A percentile compares a stretch with the other conserved stretches of the same genome.
These are phyloP conservation scores for Drosophila ambigua DNA, from an alignment of 1,140 invertebrate species.

Conservation along the genomic window DNA sequence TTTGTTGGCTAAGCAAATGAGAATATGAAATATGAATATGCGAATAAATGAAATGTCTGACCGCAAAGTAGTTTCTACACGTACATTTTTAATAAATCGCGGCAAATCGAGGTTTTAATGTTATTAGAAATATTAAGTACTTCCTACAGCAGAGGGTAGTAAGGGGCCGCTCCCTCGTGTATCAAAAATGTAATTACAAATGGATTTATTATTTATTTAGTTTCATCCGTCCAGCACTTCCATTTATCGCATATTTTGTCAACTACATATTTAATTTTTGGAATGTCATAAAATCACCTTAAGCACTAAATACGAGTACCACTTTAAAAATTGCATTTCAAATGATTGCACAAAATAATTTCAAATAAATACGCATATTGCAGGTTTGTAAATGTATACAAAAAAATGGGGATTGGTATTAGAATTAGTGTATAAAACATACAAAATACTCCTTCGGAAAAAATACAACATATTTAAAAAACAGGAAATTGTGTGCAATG, in stretches of 20 bases:
- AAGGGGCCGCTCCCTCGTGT: too few relatives aligned
- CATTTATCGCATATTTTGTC: constrained; percentile 49
- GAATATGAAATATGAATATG: too few relatives aligned
- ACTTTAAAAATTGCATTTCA: constrained; percentile 38
- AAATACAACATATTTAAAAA: constrained; percentile 25
- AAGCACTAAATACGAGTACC: constrained; percentile 50
- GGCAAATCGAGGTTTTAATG: too few relatives aligned
- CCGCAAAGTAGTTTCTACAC: too few relatives aligned
- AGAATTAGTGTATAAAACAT: constrained; percentile 41
- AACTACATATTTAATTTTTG: constrained; percentile 72
- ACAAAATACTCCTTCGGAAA: constrained; percentile 46
- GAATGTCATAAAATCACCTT: constrained; percentile 78
- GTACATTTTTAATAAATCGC: too few relatives aligned
- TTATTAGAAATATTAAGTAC: too few relatives aligned
- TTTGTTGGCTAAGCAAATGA: too few relatives aligned
- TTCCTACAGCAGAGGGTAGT: too few relatives aligned
- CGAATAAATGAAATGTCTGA: too few relatives aligned
- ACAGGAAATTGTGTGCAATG: constrained; percentile 50
- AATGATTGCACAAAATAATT: constrained; percentile 51
- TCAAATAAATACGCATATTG: constrained; percentile 53
- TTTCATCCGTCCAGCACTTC: constrained; percentile 31
- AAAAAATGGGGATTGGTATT: constrained; percentile 7
- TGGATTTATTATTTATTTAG: constrained; percentile 33
- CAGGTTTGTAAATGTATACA: constrained; percentile 34
- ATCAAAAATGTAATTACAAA: constrained; percentile 36